phyloP scores from a whole-genome alignment of 2,113 vertebrate genomes.

The Scopus umbretta region DNA sequence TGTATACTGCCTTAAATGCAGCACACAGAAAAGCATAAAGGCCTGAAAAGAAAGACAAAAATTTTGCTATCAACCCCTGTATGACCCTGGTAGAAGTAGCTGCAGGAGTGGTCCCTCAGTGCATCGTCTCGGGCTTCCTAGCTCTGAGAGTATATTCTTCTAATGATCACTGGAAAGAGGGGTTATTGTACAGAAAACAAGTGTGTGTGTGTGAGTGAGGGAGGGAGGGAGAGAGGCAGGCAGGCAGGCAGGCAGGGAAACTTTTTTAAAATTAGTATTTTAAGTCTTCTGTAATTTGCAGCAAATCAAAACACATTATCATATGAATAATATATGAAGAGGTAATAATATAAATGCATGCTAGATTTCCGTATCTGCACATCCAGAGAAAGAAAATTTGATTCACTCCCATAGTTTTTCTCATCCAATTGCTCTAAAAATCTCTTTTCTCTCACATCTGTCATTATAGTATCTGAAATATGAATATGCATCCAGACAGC shows the following conservation, averaged over 20 bases:
- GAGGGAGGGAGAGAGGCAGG: background rate
- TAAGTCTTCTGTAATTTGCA: background rate
- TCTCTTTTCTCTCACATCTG: background rate
- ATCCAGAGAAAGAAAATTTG: background rate
- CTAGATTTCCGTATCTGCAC: background rate
- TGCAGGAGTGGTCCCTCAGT: background rate
- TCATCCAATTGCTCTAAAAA: background rate
- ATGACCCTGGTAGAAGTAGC: background rate
- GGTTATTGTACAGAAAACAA: background rate
- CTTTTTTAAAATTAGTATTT: background rate
- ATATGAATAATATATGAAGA: background rate
- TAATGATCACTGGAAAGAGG: background rate
- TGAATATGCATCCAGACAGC: background rate
- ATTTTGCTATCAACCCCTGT: background rate
- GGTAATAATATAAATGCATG: background rate
- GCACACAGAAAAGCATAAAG: background rate
- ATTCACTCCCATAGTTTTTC: background rate
- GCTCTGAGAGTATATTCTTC: background rate
- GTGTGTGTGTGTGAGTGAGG: background rate
- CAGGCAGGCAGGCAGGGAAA: background rate
- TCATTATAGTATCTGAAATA: background rate
- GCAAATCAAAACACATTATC: background rate
- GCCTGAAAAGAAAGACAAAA: background rate
- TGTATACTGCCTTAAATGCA: background rate
- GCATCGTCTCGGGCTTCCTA: background rate